phyloP scores from a whole-genome alignment of 2,797 vertebrate genomes.

The Melanotaenia parkinsoni region DNA sequence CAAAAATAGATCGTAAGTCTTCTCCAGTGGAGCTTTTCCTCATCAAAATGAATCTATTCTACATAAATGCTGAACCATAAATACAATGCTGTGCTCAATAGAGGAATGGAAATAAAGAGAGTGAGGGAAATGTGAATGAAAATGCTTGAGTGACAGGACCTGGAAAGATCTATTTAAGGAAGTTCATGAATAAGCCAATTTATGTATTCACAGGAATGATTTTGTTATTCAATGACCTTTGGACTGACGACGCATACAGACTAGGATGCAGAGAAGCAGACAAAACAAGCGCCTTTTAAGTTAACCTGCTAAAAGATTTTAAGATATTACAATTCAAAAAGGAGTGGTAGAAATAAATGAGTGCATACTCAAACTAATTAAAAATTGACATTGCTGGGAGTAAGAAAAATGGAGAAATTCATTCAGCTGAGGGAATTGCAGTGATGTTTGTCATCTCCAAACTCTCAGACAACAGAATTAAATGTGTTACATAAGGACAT shows the following conservation, averaged over 20 bases:
- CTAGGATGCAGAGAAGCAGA: conserved; percentile 19
- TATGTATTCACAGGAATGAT: conserved; percentile 59
- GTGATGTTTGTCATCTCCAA: conserved; percentile 27
- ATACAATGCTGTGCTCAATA: conserved; percentile 55
- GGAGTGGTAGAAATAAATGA: conserved; percentile 13
- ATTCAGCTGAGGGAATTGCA: conserved; percentile 24
- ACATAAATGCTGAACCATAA: conserved; percentile 67
- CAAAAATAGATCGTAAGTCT: conserved; percentile 73
- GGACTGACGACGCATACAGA: conserved; percentile 26
- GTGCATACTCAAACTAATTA: not conserved
- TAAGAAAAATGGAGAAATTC: conserved; percentile 30
- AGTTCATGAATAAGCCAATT: conserved; percentile 63
- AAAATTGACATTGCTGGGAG: conserved; percentile 17
- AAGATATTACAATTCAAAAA: not conserved
- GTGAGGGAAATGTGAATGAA: conserved; percentile 54
- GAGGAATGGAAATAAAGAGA: conserved; percentile 43
- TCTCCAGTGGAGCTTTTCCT: conserved; percentile 49
- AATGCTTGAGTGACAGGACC: conserved; percentile 55
- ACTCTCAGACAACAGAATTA: conserved; percentile 32
- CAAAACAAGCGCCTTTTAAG: conserved; percentile 3
- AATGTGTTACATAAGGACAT: conserved; percentile 57
- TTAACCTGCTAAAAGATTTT: conserved; percentile 1
- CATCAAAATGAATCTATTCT: conserved; percentile 71
- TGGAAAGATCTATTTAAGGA: conserved; percentile 50
- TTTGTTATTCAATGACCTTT: conserved; percentile 63